Evolutionary conservation across 2,113 vertebrate genomes (phyloP), one percentile per base, ranked within the genome.

Genomic region (Trichechus manatus): DNA sequence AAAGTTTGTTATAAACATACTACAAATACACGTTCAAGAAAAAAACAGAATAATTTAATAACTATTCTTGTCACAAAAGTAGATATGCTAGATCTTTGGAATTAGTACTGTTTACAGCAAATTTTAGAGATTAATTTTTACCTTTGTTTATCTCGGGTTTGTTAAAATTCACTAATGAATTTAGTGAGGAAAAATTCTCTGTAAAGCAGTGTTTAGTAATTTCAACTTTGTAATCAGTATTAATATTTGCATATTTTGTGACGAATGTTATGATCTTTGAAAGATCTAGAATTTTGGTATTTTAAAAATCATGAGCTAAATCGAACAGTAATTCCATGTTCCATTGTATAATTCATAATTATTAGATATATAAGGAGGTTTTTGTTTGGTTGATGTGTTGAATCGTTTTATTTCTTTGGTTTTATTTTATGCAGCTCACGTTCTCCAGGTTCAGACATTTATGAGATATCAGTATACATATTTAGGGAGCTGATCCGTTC

Each of bases 241-340:
- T 92, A 96, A 92, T 94, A 90, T 85, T 82, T 89, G 22, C 2
- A 89, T 83, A 91, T 88, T 94, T 42, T 90, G 0, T 87, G 56
- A 89, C 66, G 53, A 87, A 68, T 68, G 85, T 88, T 82, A 22
- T 75, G 88, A 95, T 64, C 0, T 39, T 81, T 74, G 66, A 87
- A 90, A 63, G 5, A 79, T 47, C 33, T 80, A 92, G 9, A 83
- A 36, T 95, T 68, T 53, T n/a, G 11, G 63, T 84, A 3, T 15
- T 63, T 61, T 84, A 64, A 64, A 64, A 93, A 77, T 92, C 25
- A 39, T 0, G 59, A 1, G 3, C 11, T 29, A 63, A 82, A 90
- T 39, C 27, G 31, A 56, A 33, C 25, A 19, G 4, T 66, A 70
- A 79, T 53, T 93, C 81, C 27, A 82, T 39, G 7, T 1, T 68